These are phyloP conservation scores for Myotis pilosus DNA, from an alignment of 2,797 vertebrate species.

Conservation along the genomic window DNA sequence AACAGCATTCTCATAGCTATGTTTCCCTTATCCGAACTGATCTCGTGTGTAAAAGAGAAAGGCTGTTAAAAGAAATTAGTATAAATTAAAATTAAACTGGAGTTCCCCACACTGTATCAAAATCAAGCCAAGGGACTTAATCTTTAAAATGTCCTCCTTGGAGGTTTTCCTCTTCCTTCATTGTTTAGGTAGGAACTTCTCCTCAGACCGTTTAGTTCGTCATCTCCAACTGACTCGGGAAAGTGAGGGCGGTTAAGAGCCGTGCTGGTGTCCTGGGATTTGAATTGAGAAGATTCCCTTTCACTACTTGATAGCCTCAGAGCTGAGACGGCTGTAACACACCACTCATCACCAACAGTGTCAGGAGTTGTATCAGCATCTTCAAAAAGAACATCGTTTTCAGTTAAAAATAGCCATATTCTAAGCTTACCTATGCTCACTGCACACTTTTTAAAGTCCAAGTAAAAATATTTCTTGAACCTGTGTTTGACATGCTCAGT, in stretches of 20 bases:
- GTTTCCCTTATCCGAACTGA: background rate
- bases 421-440: slow-evolving; percentile 66
- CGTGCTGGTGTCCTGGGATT: slow-evolving; percentile 46
- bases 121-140: background rate
- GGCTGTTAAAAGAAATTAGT: slow-evolving; percentile 29
- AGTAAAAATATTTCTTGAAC: slow-evolving; percentile 19
- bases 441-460: background rate
- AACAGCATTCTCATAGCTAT: background rate
- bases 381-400: slow-evolving; percentile 58
- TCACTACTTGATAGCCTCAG: slow-evolving; percentile 42
- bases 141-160: slow-evolving; percentile 3
- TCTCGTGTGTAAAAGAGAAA: slow-evolving; percentile 14
- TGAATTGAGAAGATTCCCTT: background rate
- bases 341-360: slow-evolving; percentile 59
- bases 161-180: background rate
- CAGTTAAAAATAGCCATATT: slow-evolving; percentile 77
- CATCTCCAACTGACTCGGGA: background rate
- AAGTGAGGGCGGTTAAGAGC: background rate
- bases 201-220: slow-evolving; percentile 9
- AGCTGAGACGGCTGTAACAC: slow-evolving; percentile 39
- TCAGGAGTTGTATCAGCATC: slow-evolving; percentile 55
- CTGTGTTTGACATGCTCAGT: slow-evolving; percentile 57
- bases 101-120: slow-evolving; percentile 16
- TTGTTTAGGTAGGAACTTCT: slow-evolving; percentile 15
- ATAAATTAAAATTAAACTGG: slow-evolving; percentile 22